Evolutionary conservation across 2,888 invertebrate genomes (phyloP), one percentile per base, ranked within the genome.

Genomic region (Caenorhabditis zanzibari): DNA sequence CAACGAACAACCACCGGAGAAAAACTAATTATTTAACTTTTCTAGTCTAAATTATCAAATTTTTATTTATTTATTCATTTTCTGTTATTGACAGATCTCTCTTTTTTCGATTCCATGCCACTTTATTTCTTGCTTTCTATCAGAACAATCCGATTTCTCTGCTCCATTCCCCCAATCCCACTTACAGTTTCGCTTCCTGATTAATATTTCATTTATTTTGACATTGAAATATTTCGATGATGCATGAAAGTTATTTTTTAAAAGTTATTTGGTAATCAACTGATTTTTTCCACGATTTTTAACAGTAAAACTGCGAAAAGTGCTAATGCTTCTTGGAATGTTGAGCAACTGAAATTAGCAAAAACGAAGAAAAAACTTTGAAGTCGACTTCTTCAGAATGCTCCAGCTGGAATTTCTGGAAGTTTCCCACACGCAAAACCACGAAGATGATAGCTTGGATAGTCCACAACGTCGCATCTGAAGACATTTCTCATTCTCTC

Each of bases 401-500:
- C 71, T 47, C 71, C 71, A 5, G 22, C 19, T 10, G 59, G 59
- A 35, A 74, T 32, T 35, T 68, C 32, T 6, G 75, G 66, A 12
- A 76, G 28, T 14, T 59, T 76, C 10, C 75, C 75, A 49, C 75
- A 76, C 1, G 58, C 75, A 9, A 26, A 54, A n/a, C 66, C 75
- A 22, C 75, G 66, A 14, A 76, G 28, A 22, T 26, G 24, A 26
- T 47, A 47, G 0, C 24, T 44, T 5, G 38, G 9, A 6, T 35
- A 63, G n/a, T 49, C 26, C n/a, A 49, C 38, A 1, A n/a, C 19
- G 19, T 76, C 56, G 22, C 75, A 76, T 49, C 75, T 76, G 68
- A 59, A 68, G n/a, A 32, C 32, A 6, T 32, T 32, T 7, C 7
- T 32, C 32, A 6, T 32, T 32, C 4, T 32, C 32, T 12, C 54